Evolutionary conservation across 2,113 vertebrate species (phyloP), one percentile per base, ranked within the genome.

Genomic region (Microcebus ravelobensis): DNA sequence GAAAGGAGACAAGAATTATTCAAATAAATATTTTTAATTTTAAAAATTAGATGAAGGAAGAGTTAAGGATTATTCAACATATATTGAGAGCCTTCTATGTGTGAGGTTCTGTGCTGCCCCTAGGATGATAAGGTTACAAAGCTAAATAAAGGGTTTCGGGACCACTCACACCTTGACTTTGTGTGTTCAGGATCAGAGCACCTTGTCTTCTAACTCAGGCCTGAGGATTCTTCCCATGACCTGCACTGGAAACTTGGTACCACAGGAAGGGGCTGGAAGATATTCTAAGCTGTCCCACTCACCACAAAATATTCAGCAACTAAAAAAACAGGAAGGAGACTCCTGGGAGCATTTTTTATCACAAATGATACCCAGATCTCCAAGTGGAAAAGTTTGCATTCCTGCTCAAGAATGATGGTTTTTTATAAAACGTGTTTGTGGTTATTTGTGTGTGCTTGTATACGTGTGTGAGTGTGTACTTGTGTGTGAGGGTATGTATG

Each of bases 21-120:
- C 79, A 76, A 90, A 34, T 77, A 52, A 48, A 27, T 3, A 17
- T 52, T 63, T 81, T 91, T 94, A 50, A 91, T 79, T 96, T 94
- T 65, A 86, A 80, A 93, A 79, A n/a, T 76, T 65, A 86, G 23
- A 50, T 57, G 48, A 76, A n/a, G 9, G 17, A 52, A 87, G 6
- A 4, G 34, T 83, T 68, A 55, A 91, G 15, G 50, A 77, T 67
- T 92, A 80, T 70, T 83, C 91, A 61, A 67, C 13, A 36, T 71
- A 55, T 14, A 59, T 1, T 57, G 25, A 87, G 81, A 10, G 6
- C 17, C 13, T 84, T 81, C 74, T 74, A 3, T 34, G 81, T 55
- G 20, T 59, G 50, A 89, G 29, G 13, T 31, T 91, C 45, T 48
- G 34, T 39, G 34, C 42, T 6, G 21, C 13, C 4, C 9, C 20